Evolutionary conservation across 2,797 vertebrate species (phyloP).

Genomic region (Peromyscus attwateri): DNA sequence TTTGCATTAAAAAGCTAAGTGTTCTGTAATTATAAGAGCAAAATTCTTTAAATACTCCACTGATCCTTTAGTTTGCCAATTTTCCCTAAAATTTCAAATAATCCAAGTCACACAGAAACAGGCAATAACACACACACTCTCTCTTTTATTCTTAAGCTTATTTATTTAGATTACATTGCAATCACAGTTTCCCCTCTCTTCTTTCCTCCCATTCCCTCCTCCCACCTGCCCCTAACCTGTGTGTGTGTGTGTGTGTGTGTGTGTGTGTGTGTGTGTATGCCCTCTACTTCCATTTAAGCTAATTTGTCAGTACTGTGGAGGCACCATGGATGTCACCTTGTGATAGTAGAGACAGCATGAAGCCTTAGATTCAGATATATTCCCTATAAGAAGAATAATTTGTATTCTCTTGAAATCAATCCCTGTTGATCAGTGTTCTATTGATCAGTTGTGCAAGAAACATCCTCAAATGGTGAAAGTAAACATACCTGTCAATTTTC

Average conservation of each 20-base stretch:
- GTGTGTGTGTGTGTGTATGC: no score
- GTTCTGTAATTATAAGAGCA: conserved; percentile 75
- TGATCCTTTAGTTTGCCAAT: conserved; percentile 82
- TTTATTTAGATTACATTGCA: neutral
- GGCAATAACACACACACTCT: neutral
- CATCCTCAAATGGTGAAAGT: neutral
- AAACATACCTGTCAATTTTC: neutral
- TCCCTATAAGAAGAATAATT: neutral
- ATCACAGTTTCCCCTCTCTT: neutral
- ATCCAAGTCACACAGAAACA: conserved; percentile 85
- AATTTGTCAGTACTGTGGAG: neutral
- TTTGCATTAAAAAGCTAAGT: conserved; percentile 86
- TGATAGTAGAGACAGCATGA: neutral
- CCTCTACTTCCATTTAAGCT: neutral
- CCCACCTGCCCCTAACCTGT: neutral
- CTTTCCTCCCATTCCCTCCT: neutral
- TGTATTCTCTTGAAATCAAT: conserved; percentile 4
- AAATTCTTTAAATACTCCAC: conserved; percentile 83
- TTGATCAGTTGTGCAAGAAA: neutral
- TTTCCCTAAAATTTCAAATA: conserved; percentile 84
- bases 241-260: no score
- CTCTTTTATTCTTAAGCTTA: neutral
- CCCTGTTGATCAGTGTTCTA: neutral
- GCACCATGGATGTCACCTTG: neutral
- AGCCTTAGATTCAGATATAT: neutral